A percentile compares a stretch with the other conserved stretches of the same genome.
phyloP scores from a whole-genome alignment of 2,113 vertebrate species.

The Tachysurus fulvidraco region DNA sequence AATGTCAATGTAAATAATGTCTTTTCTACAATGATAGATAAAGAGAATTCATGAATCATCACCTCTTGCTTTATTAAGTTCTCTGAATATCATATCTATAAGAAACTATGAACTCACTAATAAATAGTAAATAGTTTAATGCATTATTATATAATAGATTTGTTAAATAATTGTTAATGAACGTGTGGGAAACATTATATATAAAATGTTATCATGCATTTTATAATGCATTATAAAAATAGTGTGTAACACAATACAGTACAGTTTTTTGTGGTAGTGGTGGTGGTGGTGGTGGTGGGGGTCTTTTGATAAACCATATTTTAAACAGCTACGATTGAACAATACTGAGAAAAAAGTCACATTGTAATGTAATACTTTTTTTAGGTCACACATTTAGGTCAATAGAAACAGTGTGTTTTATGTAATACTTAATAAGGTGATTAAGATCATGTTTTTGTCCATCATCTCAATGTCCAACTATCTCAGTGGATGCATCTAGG shows the following conservation, averaged over 20 bases:
- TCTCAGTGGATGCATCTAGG: background rate
- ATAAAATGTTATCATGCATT: background rate
- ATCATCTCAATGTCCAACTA: background rate
- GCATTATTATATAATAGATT: background rate
- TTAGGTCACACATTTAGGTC: background rate
- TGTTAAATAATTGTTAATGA: background rate
- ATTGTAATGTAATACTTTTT: background rate
- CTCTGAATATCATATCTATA: background rate
- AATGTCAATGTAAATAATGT: no score
- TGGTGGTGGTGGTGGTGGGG: no score
- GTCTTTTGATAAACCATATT: background rate
- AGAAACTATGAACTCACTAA: background rate
- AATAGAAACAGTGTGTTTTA: background rate
- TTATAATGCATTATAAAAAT: background rate
- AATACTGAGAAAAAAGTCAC: background rate
- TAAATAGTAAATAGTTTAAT: background rate
- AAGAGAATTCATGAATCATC: no score
- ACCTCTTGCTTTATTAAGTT: background rate
- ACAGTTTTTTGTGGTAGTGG: no score
- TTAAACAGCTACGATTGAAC: background rate
- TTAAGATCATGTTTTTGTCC: background rate
- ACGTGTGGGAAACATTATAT: no score
- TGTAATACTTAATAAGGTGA: background rate
- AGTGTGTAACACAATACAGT: background rate
- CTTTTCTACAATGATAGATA: no score